phyloP scores from a whole-genome alignment of 2,797 vertebrate species.

The Peromyscus eremicus region DNA sequence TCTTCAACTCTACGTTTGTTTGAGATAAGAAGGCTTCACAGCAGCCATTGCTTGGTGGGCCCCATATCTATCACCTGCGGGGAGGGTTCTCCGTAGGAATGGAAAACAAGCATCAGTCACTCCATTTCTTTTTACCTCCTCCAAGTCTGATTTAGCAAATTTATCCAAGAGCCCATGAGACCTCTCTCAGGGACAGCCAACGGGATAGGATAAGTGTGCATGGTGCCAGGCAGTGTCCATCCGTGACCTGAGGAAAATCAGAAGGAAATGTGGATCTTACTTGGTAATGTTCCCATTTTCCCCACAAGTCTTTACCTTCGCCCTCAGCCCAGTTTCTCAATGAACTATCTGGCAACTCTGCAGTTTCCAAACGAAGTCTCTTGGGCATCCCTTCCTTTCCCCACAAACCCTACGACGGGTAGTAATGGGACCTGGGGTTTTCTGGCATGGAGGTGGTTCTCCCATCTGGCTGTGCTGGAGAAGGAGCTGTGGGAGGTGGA shows the following conservation, averaged over 20 bases:
- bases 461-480: constrained; percentile 16
- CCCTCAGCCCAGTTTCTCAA: not conserved
- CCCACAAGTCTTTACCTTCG: constrained; percentile 33
- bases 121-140: not conserved
- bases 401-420: not conserved
- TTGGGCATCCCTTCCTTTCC: not conserved
- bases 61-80: not conserved
- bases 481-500: not conserved
- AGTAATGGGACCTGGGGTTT: constrained; percentile 56
- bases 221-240: not conserved
- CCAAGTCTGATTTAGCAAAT: not conserved
- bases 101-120: not conserved
- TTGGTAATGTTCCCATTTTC: not conserved
- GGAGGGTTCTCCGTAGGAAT: not conserved
- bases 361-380: constrained; percentile 34
- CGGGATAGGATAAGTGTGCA: not conserved
- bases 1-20: not conserved
- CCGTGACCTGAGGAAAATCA: not conserved
- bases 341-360: not conserved
- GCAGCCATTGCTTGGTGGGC: not conserved
- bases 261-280: not conserved
- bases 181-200: not conserved
- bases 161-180: not conserved
- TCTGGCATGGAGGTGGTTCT: constrained; percentile 10
- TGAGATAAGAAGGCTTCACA: constrained; percentile 39